A percentile compares a stretch with the other conserved stretches of the same genome.
phyloP scores from a whole-genome alignment of 2,888 invertebrate genomes.

The Prenolepis imparis region DNA sequence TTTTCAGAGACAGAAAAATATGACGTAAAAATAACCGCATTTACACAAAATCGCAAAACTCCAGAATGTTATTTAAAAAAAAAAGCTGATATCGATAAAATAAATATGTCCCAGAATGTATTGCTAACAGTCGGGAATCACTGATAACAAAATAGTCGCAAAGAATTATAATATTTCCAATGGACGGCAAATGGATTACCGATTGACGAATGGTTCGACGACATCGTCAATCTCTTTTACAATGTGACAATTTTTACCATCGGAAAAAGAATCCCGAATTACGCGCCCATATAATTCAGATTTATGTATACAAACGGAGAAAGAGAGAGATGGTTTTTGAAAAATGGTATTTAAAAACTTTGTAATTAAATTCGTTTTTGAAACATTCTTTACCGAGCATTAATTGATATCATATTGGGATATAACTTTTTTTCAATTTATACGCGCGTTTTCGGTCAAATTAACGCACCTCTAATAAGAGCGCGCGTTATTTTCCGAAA shows the following conservation, averaged over 20 bases:
- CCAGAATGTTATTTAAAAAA: slow-evolving; percentile 9
- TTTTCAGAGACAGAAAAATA: background rate
- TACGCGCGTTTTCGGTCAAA: background rate
- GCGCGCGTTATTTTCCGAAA: background rate
- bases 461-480: background rate
- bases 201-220: slow-evolving; percentile 20
- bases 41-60: background rate
- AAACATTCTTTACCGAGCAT: background rate
- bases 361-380: background rate
- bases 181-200: slow-evolving; percentile 19
- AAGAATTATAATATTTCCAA: slow-evolving; percentile 8
- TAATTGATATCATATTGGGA: background rate
- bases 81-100: background rate
- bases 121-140: background rate
- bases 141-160: background rate
- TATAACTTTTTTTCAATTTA: background rate
- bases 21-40: background rate
- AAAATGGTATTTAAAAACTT: background rate
- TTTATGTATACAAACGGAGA: background rate
- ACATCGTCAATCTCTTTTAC: slow-evolving; percentile 35
- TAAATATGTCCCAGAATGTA: background rate
- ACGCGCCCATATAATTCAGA: background rate
- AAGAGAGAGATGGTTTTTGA: background rate
- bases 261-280: background rate
- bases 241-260: slow-evolving; percentile 20